These are phyloP conservation scores for Nesidiocoris tenuis DNA, from an alignment of 2,888 invertebrate species.

Conservation along the genomic window DNA sequence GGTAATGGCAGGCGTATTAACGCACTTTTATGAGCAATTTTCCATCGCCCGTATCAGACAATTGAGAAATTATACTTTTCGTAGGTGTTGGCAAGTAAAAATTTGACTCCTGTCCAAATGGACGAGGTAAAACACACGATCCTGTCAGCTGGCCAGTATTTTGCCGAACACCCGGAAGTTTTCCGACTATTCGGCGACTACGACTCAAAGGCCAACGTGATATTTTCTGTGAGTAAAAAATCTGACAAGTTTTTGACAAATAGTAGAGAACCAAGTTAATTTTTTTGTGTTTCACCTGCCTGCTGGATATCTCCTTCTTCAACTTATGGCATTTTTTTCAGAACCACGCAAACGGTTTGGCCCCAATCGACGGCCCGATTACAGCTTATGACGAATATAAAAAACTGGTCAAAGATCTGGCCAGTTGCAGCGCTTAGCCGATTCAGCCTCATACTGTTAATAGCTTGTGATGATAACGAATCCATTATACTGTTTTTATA, in stretches of 20 bases:
- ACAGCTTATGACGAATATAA: constrained; percentile 46
- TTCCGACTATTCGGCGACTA: constrained; percentile 67
- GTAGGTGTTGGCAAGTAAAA: constrained; percentile 56
- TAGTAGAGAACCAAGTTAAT: not conserved
- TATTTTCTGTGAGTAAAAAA: constrained; percentile 58
- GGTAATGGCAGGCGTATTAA: constrained; percentile 52
- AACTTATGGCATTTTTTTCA: constrained; percentile 50
- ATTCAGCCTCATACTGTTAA: not conserved
- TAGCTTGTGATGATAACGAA: not conserved
- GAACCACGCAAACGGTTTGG: constrained; percentile 57
- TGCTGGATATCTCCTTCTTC: too few relatives aligned
- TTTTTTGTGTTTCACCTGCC: too few relatives aligned
- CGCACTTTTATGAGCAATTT: not conserved
- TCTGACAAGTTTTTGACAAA: not conserved
- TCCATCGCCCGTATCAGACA: too few relatives aligned
- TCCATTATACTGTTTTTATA: too few relatives aligned
- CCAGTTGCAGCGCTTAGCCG: constrained; percentile 51
- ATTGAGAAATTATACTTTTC: too few relatives aligned
- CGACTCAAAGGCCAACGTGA: constrained; percentile 57
- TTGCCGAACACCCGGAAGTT: constrained; percentile 61
- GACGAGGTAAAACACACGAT: constrained; percentile 68
- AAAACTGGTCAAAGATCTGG: constrained; percentile 46
- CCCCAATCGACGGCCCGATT: constrained; percentile 40
- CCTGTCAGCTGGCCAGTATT: constrained; percentile 60
- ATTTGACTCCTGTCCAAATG: constrained; percentile 54